Evolutionary conservation across 2,888 invertebrate genomes (phyloP), one percentile per base, ranked within the genome.

Genomic region (Scaptomyza cyrtandrae): DNA sequence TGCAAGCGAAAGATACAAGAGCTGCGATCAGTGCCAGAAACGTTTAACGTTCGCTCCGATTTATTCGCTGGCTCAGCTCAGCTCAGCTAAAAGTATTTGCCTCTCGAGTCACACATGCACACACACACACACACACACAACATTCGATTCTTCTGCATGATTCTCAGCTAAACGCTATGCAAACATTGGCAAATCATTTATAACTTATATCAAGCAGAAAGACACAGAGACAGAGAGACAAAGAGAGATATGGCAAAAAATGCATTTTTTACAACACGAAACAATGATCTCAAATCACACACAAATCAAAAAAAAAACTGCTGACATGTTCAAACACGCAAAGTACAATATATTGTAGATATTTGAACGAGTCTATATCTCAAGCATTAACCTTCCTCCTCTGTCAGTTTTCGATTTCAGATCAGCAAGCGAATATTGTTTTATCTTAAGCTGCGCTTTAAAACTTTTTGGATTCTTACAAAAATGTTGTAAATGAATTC

Each of bases 21-120:
- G 33, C 69, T 49, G 62, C 69, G 78, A 84, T 84, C 84, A 77
- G 72, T 77, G 87, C 66, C 83, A 71, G 56, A 72, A 75, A 65
- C 83, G 86, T 80, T 82, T 82, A 85, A 52, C 70, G 19, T 33
- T 33, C 48, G 75, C 80, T 33, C 1, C 33, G 33, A 33, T 33
- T 33, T 10, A 72, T 60, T 54, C 37, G 73, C 73, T 61, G 57
- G 61, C 57, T 60, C 53, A 53, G 56, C 71, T 50, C 6, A 33
- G n/a, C n/a, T n/a, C n/a, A n/a, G n/a, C 33, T 33, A 29, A 6
- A 24, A 24, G 24, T 29, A 7, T 29, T 6, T 29, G 29, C 5
- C 29, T 24, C 24, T 24, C 24, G 19, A 24, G 2, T 4, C 24
- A 24, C 24, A 24, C 24, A 24, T 3, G 3, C 24, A 33, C 10